Evolutionary conservation across 2,113 vertebrate genomes (phyloP), one percentile per base, ranked within the genome.

Genomic region (Melanostigma gelatinosum): DNA sequence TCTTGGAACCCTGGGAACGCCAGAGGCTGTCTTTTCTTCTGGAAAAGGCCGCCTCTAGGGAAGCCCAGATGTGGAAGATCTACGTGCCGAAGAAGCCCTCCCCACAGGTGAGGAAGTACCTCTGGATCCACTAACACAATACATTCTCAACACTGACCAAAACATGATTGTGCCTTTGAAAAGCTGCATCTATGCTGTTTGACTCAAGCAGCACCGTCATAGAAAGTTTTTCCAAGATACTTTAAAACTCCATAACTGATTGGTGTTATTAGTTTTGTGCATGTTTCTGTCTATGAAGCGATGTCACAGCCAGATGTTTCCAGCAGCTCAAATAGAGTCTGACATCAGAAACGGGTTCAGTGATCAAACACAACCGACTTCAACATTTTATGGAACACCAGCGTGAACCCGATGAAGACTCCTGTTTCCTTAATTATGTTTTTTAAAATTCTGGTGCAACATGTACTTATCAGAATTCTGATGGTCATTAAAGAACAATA

Each of bases 1-100:
- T 96, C 94, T 90, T 93, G 88, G 95, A 96, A 93, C 95, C 97
- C 96, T 95, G 96, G 97, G 97, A 97, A 95, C 96, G 95, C 95
- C 97, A 96, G 96, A 98, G 96, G 94, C 96, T 99, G 96, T 96
- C 96, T 93, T 96, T 97, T 95, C 96, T 99, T 52, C 89, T 99
- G 91, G 97, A 99, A 94, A 97, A 80, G 92, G 97, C 97, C 79
- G 95, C 96, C 94, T 97, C 96, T 96, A 98, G 96, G 95, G 98
- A 99, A 97, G 96, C 96, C 93, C 94, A 95, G 90, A 97, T 97
- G 95, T 98, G 97, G 97, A 99, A 96, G 92, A 95, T 94, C 88
- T 96, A 96, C 80, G 93, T 97, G 96, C 96, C 95, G 87, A 99
- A 97, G 96, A 97, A 96, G 89, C 94, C 96, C 91, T 93, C 96